A percentile compares a stretch with the other conserved stretches of the same genome.
Conservation (phyloP, 2,113 vertebrate genomes). For the Fulmarus glacialis region DNA sequence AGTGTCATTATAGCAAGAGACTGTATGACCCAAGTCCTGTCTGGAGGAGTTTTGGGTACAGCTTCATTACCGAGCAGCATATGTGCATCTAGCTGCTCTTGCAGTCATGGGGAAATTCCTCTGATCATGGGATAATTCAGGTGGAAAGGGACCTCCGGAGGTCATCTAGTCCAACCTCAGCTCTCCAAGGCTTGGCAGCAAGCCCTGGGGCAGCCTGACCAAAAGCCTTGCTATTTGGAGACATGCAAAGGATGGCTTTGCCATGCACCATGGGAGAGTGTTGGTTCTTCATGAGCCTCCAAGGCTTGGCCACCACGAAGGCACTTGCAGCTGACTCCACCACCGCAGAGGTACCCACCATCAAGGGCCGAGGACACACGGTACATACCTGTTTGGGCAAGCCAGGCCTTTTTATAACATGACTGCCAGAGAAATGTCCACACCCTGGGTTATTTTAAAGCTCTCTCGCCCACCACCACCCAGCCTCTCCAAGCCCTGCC, state of each 20-base stretch:
- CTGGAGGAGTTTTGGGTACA: background rate
- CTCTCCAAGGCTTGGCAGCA: background rate
- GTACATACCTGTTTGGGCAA: slow-evolving; percentile 8
- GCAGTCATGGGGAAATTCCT: background rate
- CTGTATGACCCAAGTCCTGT: background rate
- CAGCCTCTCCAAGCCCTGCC: background rate
- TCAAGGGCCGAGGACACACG: rapidly evolving
- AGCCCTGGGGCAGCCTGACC: background rate
- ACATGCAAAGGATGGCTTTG: background rate
- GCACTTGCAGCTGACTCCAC: background rate
- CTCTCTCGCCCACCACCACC: background rate
- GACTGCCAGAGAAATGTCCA: background rate
- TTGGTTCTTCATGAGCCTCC: background rate
- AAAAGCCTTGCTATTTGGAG: background rate
- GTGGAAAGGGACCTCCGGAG: background rate
- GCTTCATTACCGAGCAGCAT: background rate
- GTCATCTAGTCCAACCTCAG: background rate
- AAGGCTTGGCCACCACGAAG: background rate
- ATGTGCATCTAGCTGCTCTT: background rate
- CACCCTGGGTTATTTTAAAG: slow-evolving; percentile 43
- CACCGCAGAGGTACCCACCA: background rate
- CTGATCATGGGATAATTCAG: background rate
- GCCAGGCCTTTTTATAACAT: background rate
- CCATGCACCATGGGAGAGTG: too few relatives aligned
- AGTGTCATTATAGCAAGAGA: background rate